phyloP scores from a whole-genome alignment of 2,113 vertebrate species.

The Vireo altiloquus region DNA sequence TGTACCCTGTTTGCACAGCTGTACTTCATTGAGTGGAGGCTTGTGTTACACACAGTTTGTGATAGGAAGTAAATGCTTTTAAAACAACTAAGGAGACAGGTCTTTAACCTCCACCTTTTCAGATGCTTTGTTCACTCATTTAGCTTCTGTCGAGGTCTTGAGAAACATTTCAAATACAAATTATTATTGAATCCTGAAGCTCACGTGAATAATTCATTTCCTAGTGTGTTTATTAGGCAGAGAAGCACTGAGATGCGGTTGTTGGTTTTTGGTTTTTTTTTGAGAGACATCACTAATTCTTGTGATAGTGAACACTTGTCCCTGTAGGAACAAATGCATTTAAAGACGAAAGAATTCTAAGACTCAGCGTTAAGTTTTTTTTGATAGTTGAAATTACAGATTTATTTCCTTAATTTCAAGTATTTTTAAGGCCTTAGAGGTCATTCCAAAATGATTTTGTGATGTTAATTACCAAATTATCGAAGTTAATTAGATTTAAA shows the following conservation, averaged over 20 bases:
- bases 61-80: conserved; percentile 82
- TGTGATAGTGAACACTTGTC: not conserved
- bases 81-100: conserved; percentile 74
- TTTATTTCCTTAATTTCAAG: not conserved
- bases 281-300: not conserved
- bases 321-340: not conserved
- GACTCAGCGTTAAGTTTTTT: not conserved
- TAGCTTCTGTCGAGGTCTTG: conserved; percentile 65
- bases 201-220: conserved; percentile 49
- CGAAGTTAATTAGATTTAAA: not conserved
- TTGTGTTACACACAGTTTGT: conserved; percentile 79
- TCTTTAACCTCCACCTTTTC: conserved; percentile 76
- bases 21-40: conserved; percentile 68
- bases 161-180: conserved; percentile 42
- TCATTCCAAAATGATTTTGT: not conserved
- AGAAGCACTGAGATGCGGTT: not conserved
- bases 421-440: not conserved
- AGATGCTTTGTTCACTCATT: conserved; percentile 64
- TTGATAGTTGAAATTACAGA: not conserved
- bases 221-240: conserved; percentile 6
- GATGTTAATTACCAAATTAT: not conserved
- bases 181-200: conserved; percentile 28
- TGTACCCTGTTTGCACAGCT: conserved; percentile 88
- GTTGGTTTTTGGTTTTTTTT: not conserved
- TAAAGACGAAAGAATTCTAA: not conserved